Evolutionary conservation across 64 coral and sea anemone genomes (phyloP), one percentile per base, ranked within the genome.

Genomic region (Dendrophyllia cribrosa): DNA sequence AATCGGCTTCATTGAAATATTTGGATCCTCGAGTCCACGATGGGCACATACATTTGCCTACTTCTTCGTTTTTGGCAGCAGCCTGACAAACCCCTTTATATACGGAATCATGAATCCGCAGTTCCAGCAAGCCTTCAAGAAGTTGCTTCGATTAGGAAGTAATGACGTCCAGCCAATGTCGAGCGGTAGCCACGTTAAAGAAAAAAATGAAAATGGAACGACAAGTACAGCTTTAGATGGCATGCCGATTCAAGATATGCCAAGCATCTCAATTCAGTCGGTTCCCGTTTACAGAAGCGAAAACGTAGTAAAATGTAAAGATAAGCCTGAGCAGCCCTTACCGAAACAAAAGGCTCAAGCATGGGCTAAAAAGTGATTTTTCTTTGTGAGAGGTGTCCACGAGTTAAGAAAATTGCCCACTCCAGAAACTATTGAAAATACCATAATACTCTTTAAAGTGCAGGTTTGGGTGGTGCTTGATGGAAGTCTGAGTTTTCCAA

Each of bases 31-130:
- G 6, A 73, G 26, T 21, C 71, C 89, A 21, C 77, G 77, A 1
- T 53, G 70, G 19, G 94, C 56, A 5, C 59, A 70, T 11, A 7
- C 76, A 26, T 87, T 88, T 24, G 76, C 83, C 19, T 87, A 88
- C 50, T 96, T 83, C 60, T 87, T 96, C 48, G 92, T 92, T n/a
- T 96, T 92, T 60, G 44, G 83, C 25, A 96, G 87, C 58, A 96
- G 94, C 75, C 88, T 91, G 47, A 74, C 83, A 17, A 96, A 96
- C 68, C 94, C 94, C 3, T 75, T 96, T 71, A 92, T 92, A 70
- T 96, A 96, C 68, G 85, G 90, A 4, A 56, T 92, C 24, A 67
- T 96, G 76, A 92, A 92, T 51, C 59, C 83, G 17, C 94, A 91
- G 48, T 83, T 96, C 24, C 86, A 90, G 51, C 58, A 59, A 56